phyloP scores from a whole-genome alignment of 2,797 vertebrate species.

The Artibeus lituratus region DNA sequence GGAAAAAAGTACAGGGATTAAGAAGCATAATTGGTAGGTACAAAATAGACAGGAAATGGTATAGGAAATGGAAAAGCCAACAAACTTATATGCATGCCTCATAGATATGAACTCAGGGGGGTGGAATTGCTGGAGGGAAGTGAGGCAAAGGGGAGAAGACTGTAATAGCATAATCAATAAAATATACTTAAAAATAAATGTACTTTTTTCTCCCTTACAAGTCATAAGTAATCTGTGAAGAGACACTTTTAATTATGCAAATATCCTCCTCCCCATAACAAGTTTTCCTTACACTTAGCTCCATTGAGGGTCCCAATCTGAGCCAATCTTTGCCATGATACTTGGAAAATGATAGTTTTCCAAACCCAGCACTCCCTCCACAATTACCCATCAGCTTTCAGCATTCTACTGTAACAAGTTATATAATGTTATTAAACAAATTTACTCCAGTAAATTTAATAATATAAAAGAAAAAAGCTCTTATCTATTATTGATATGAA shows the following conservation, averaged over 20 bases:
- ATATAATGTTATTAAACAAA: background rate
- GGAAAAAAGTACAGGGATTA: no score
- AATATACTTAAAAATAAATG: no score
- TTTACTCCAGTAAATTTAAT: background rate
- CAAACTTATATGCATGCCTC: no score
- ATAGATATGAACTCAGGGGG: no score
- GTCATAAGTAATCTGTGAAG: background rate
- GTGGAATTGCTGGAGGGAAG: no score
- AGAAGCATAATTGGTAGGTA: no score
- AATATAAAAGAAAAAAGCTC: background rate
- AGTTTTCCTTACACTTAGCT: background rate
- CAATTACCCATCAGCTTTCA: background rate
- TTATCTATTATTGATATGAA: background rate
- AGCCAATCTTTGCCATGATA: background rate
- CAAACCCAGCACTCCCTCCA: background rate
- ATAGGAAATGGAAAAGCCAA: no score
- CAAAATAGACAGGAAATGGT: no score
- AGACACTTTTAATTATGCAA: background rate
- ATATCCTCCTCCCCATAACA: background rate
- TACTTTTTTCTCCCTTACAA: background rate
- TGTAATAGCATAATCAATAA: no score
- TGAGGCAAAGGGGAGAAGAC: no score
- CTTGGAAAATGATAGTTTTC: background rate
- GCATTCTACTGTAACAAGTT: background rate
- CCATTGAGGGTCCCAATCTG: background rate